Evolutionary conservation across 2,888 invertebrate genomes (phyloP).

Genomic region (Stenotaenia linearis): DNA sequence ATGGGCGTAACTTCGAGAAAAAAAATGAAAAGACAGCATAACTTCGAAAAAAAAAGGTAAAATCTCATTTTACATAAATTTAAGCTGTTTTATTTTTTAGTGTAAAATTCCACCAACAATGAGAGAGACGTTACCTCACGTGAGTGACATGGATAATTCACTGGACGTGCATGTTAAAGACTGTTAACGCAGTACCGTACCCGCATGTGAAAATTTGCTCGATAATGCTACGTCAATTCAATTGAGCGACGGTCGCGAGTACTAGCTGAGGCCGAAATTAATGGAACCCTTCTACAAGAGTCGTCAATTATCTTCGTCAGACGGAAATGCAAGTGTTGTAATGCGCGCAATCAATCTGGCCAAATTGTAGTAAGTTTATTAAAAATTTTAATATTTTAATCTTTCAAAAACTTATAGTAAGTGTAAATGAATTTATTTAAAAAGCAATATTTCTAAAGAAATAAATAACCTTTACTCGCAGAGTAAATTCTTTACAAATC

Average conservation of each 20-base stretch:
- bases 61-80: background rate
- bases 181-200: constrained; percentile 62
- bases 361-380: background rate
- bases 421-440: too few species aligned
- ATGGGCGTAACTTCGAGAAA: too few species aligned
- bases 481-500: too few species aligned
- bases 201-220: constrained; percentile 53
- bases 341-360: constrained; percentile 39
- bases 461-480: too few species aligned
- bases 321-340: constrained; percentile 58
- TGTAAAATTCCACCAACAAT: constrained; percentile 62
- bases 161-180: constrained; percentile 65
- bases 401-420: too few species aligned
- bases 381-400: background rate
- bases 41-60: too few species aligned
- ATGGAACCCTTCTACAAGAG: constrained; percentile 59
- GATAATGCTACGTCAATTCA: constrained; percentile 57
- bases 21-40: too few species aligned
- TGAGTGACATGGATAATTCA: constrained; percentile 58
- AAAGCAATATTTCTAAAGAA: too few species aligned
- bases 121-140: constrained; percentile 64
- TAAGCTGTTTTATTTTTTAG: background rate
- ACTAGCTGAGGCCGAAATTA: constrained; percentile 61
- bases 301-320: constrained; percentile 48
- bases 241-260: constrained; percentile 61